Base-by-base conservation (phyloP, 1,140 invertebrate genomes). In the Bilobella aurantiaca region DNA sequence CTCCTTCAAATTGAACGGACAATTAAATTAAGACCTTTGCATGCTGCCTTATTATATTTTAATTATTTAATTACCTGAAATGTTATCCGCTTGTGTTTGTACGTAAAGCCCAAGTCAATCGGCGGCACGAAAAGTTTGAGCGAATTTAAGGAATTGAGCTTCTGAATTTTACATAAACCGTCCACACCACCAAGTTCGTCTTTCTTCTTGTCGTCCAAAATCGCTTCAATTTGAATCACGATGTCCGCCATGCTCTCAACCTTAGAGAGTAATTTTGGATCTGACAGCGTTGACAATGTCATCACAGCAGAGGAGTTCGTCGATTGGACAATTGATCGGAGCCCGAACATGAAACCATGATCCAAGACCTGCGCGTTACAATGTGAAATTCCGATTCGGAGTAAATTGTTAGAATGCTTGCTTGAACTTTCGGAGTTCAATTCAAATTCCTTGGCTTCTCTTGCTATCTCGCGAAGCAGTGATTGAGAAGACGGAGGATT, bases 61-160 rank as follows among this genome's bases (percentile, higher is more conserved):
- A 62, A 25, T 14, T 60, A 5, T 29, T 60, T 12, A n/a, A 32
- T 67, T 65, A 72, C 70, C 46, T 72, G 70, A 47, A 72, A 69
- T n/a, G 61, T 32, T 3, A 72, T 47, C 1, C 68, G 62, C 42
- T 68, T 69, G 34, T 72, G 67, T 27, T 58, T 60, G 63, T 67
- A 72, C 1, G 68, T 66, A 61, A 72, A 72, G 29, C 70, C 70
- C 14, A 72, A 34, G 42, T 69, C 70, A 49, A 31, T 58, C 3
- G 70, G 70, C 21, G 47, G 47, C 3, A 64, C 63, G 21, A 63
- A 47, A 2, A 63, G 59, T 32, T 69, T 72, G 14, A 69, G 42
- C 28, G 65, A 65, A 62, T 72, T 69, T 12, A 65, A 27, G 8
- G 68, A 66, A 18, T 34, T 31, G 1, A 68, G 18, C 63, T 72